These are phyloP conservation scores for Diceros bicornis DNA, from an alignment of 2,797 vertebrate species.

Conservation along the genomic window DNA sequence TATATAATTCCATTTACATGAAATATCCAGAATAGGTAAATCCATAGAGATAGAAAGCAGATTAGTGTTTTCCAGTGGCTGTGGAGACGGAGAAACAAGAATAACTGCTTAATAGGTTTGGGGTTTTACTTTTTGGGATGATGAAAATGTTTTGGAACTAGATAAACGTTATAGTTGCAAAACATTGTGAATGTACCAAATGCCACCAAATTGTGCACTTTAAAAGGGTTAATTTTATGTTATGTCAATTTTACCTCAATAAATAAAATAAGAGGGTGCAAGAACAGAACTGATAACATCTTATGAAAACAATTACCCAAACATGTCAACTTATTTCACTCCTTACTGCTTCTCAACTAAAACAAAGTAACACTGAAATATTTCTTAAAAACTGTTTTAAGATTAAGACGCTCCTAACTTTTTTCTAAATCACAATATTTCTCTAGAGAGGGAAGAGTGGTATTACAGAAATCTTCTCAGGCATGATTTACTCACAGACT, in stretches of 20 bases:
- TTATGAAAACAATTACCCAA: slow-evolving; percentile 48
- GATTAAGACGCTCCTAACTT: neutral
- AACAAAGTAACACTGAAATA: slow-evolving; percentile 43
- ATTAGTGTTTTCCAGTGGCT: neutral
- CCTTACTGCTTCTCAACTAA: neutral
- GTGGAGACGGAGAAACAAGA: neutral
- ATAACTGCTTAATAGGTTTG: neutral
- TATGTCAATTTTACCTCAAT: neutral
- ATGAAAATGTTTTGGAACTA: slow-evolving; percentile 44
- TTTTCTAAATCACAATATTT: neutral
- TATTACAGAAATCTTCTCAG: slow-evolving; percentile 7
- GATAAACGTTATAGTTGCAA: neutral
- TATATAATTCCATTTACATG: neutral
- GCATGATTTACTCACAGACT: slow-evolving; percentile 17
- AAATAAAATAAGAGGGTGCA: slow-evolving; percentile 22
- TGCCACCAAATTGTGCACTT: neutral
- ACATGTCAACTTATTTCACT: neutral
- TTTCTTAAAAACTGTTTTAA: slow-evolving; percentile 9
- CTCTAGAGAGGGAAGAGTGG: neutral
- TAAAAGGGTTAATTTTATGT: neutral
- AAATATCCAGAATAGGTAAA: slow-evolving; percentile 14
- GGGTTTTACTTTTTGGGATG: neutral
- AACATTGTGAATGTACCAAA: neutral
- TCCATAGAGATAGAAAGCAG: neutral
- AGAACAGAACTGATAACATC: neutral